These are phyloP conservation scores for Andricus curvator DNA, from an alignment of 2,888 invertebrate species.

Conservation along the genomic window DNA sequence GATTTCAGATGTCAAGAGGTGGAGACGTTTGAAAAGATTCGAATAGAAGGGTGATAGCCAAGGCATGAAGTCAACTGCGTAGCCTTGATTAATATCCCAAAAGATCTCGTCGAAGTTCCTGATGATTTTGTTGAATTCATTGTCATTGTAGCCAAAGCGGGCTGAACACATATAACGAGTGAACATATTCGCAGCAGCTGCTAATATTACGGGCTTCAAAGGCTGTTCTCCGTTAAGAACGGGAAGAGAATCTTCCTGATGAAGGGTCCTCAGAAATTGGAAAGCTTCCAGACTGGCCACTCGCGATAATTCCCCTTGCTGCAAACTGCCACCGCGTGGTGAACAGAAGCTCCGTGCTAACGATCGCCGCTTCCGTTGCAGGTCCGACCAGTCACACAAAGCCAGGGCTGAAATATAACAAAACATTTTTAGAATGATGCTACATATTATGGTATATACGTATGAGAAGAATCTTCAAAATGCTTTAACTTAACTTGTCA, in stretches of 20 bases:
- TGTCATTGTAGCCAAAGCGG: constrained; percentile 85
- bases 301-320: constrained; percentile 86
- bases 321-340: constrained; percentile 86
- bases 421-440: background rate
- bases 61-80: constrained; percentile 91
- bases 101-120: constrained; percentile 91
- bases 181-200: constrained; percentile 91
- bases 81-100: constrained; percentile 95
- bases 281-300: constrained; percentile 84
- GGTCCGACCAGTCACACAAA: constrained; percentile 91
- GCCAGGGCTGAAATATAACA: constrained; percentile 84
- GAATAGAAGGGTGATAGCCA: constrained; percentile 88
- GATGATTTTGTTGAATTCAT: constrained; percentile 84
- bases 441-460: background rate
- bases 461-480: background rate
- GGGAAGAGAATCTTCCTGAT: constrained; percentile 71
- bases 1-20: constrained; percentile 85
- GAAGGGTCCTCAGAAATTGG: constrained; percentile 82
- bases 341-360: constrained; percentile 90
- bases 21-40: constrained; percentile 84
- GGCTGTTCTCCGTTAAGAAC: constrained; percentile 75
- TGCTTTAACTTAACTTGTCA: too few relatives aligned
- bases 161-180: constrained; percentile 92
- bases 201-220: constrained; percentile 86
- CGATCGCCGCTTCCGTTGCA: constrained; percentile 89